Evolutionary conservation across 2,888 invertebrate genomes (phyloP), one percentile per base, ranked within the genome.

Genomic region (Sminthurides aquaticus): DNA sequence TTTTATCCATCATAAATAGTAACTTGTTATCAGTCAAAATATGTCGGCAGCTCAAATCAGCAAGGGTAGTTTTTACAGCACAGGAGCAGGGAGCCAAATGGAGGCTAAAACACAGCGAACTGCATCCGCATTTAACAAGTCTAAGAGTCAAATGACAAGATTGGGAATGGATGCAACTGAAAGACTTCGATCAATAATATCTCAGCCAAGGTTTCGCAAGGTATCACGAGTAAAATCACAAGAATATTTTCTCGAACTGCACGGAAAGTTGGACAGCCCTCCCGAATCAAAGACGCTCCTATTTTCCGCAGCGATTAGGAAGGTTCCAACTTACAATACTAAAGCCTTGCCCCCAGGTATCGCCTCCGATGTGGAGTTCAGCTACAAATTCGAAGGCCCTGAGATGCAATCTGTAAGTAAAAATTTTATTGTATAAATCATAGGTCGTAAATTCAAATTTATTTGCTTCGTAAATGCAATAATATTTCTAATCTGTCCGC

Each of bases 311-410:
- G 43, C 43, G 15, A 34, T 34, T 15, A 34, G 15, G 43, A 34
- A 15, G 43, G n/a, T n/a, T n/a, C 15, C 43, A 34, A 11, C 43
- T 15, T 34, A 15, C 15, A 15, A 34, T 34, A 5, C 43, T n/a
- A n/a, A n/a, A n/a, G n/a, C n/a, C n/a, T n/a, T n/a, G 43, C 43
- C 43, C 5, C 8, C 5, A 11, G 43, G 15, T 34, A 34, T 34
- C 15, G 5, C 8, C 43, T 15, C 5, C 15, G 62, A 56, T 22
- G 25, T 62, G 18, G 62, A 56, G 15, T 43, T 62, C 11, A 43
- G 48, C 20, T 62, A 62, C 34, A 62, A 62, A 48, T 57, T 62
- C 57, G 62, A 62, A 11, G 57, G 56, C 11, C 62, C 62, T 3
- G 57, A 62, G 25, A 25, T 57, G 34, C 57, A 61, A 55, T 11